Conservation (phyloP, 1,140 invertebrate genomes). For the Yoshiicerus persimilis region DNA sequence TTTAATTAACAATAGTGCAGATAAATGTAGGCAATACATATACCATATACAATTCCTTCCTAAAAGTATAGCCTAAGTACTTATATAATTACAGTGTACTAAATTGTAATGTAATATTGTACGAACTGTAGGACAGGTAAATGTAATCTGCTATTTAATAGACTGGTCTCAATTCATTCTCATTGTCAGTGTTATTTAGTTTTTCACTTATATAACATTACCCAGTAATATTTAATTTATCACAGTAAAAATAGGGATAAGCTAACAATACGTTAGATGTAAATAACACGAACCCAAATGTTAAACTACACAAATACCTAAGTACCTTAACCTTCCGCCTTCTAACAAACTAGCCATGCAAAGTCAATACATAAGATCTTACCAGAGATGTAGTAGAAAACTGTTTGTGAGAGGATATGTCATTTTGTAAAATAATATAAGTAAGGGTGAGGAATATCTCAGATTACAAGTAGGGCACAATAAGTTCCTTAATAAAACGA, state of each 20-base stretch:
- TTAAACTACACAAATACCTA: not conserved
- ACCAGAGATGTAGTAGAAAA: not conserved
- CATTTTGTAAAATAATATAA: not conserved
- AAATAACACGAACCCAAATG: not conserved
- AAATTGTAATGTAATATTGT: too few species aligned
- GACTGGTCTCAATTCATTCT: not conserved
- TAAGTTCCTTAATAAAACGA: too few species aligned
- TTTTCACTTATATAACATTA: too few species aligned
- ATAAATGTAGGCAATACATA: too few species aligned
- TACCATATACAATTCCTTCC: too few species aligned
- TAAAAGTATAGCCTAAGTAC: not conserved
- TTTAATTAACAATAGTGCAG: too few species aligned
- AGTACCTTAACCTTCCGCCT: not conserved
- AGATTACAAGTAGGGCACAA: too few species aligned
- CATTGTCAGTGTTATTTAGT: not conserved
- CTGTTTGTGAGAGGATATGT: not conserved
- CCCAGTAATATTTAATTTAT: too few species aligned
- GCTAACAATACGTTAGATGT: too few species aligned
- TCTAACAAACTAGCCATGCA: not conserved
- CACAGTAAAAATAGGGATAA: too few species aligned
- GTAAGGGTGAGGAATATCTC: too few species aligned
- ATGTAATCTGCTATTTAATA: not conserved
- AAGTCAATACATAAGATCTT: not conserved
- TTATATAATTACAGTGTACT: not conserved
- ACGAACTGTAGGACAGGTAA: not conserved